A percentile compares a stretch with the other conserved stretches of the same genome.
Evolutionary conservation across 2,113 vertebrate species (phyloP).

Genomic region (Condylura cristata): DNA sequence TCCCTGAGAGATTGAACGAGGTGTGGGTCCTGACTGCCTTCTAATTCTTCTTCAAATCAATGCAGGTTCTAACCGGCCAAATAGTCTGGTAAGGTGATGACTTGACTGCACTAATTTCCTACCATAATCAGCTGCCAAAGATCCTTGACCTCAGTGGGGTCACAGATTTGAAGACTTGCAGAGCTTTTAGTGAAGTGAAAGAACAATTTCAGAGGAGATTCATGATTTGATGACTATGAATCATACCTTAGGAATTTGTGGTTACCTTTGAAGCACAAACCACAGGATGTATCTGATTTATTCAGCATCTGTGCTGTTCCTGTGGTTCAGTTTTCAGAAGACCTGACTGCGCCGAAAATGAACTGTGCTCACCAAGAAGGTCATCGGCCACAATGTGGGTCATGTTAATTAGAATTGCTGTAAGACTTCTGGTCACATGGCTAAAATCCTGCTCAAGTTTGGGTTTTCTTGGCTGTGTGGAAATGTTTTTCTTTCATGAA

Average conservation of each 20-base stretch:
- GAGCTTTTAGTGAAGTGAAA: constrained; percentile 38
- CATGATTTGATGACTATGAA: constrained; percentile 64
- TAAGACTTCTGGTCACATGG: not conserved
- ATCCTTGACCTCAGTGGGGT: constrained; percentile 41
- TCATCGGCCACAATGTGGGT: not conserved
- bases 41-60: not conserved
- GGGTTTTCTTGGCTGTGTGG: constrained; percentile 25
- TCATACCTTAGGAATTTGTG: constrained; percentile 77
- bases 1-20: not conserved
- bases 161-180: constrained; percentile 62
- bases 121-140: not conserved
- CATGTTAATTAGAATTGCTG: constrained; percentile 19
- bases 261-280: constrained; percentile 74
- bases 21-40: not conserved
- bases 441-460: constrained; percentile 59
- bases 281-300: constrained; percentile 71
- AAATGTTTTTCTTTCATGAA: constrained; percentile 30
- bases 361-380: not conserved
- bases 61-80: constrained; percentile 13
- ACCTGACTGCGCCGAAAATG: constrained; percentile 51
- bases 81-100: not conserved
- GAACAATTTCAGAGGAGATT: constrained; percentile 60
- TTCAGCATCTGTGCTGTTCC: constrained; percentile 40
- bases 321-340: constrained; percentile 63
- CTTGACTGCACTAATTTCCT: constrained; percentile 41